Percentiles rank a stretch among this genome's conserved stretches.
Conservation (phyloP, 2,888 invertebrate species). For the Drosophila anomelani region DNA sequence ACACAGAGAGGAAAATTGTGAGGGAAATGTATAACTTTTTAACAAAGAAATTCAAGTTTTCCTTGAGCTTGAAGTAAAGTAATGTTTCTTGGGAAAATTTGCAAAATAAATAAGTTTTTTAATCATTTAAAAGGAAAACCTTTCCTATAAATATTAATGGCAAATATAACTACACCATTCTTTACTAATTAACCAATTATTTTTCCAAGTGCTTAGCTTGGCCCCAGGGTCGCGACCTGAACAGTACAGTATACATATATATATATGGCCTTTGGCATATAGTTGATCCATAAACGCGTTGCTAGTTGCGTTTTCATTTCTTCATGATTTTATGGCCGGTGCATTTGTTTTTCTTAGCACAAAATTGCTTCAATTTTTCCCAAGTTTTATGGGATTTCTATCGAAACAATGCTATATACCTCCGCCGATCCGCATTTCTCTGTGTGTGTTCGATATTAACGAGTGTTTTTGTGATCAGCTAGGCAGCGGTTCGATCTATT, state of each 20-base stretch:
- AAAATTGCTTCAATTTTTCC: conserved; percentile 72
- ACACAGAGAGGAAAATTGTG: not conserved
- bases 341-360: conserved; percentile 65
- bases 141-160: too few relatives aligned
- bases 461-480: conserved; percentile 40
- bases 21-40: rapidly evolving
- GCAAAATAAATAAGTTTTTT: not conserved
- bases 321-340: conserved; percentile 59
- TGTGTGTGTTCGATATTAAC: conserved; percentile 61
- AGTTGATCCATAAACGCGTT: conserved; percentile 68
- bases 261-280: conserved; percentile 67
- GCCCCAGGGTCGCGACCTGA: conserved; percentile 29
- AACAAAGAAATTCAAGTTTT: not conserved
- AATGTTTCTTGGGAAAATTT: too few relatives aligned
- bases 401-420: conserved; percentile 67
- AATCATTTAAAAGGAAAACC: not conserved
- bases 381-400: conserved; percentile 80
- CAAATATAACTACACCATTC: not conserved
- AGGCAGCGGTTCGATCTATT: conserved; percentile 40
- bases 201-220: conserved; percentile 8
- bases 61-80: rapidly evolving
- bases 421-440: conserved; percentile 13
- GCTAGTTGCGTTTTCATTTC: conserved; percentile 56
- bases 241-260: conserved; percentile 50
- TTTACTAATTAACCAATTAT: not conserved